Conservation (phyloP, 2,888 invertebrate species). For the Metalampra italica region DNA sequence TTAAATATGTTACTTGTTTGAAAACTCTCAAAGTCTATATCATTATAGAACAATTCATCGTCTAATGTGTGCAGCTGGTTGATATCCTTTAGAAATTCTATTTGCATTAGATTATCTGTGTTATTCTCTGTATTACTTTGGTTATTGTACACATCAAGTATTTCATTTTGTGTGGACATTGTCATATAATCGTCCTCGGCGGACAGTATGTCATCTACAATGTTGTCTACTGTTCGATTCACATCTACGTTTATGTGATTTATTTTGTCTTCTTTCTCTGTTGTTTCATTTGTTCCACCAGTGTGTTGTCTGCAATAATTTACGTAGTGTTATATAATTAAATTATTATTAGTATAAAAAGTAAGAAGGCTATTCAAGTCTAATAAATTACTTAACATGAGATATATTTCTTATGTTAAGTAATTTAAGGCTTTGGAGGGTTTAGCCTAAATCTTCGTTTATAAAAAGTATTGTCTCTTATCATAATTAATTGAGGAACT, state of each 20-base stretch:
- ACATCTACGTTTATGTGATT: slow-evolving; percentile 26
- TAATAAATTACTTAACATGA: no score
- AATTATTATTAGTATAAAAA: not conserved
- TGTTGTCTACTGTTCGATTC: slow-evolving; percentile 56
- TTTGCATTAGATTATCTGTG: slow-evolving; percentile 55
- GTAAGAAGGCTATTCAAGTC: no score
- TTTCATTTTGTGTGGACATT: slow-evolving; percentile 47
- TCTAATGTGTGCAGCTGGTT: slow-evolving; percentile 63
- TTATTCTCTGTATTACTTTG: slow-evolving; percentile 32
- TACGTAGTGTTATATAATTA: not conserved
- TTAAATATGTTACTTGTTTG: slow-evolving; percentile 59
- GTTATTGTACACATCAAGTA: slow-evolving; percentile 39
- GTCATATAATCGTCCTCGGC: slow-evolving; percentile 68
- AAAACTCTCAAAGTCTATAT: slow-evolving; percentile 64
- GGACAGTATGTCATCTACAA: slow-evolving; percentile 66
- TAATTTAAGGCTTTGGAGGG: no score
- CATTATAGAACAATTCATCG: slow-evolving; percentile 63
- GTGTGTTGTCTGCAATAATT: slow-evolving; percentile 40
- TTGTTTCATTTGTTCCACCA: slow-evolving; percentile 23
- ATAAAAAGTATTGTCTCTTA: no score
- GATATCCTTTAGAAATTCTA: slow-evolving; percentile 66
- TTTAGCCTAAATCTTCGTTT: no score
- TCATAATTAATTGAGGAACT: no score
- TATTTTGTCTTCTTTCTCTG: slow-evolving; percentile 31
- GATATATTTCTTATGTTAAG: no score